phyloP scores from a whole-genome alignment of 2,113 vertebrate species.

The Triplophysa rosa region DNA sequence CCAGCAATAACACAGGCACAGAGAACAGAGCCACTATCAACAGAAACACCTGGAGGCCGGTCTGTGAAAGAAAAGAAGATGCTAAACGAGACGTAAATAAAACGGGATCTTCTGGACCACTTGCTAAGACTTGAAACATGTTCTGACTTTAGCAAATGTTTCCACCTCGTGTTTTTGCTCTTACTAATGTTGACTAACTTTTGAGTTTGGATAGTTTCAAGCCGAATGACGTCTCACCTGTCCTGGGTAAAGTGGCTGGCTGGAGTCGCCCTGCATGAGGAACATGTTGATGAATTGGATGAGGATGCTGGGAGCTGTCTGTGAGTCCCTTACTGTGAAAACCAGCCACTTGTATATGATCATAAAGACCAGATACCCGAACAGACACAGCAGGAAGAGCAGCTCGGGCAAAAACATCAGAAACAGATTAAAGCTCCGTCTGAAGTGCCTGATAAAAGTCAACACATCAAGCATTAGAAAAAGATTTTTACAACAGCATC shows the following conservation, averaged over 20 bases:
- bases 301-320: constrained; percentile 87
- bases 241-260: constrained; percentile 76
- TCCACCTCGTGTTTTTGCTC: too few species aligned
- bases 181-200: too few species aligned
- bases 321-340: constrained; percentile 76
- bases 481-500: not conserved
- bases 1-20: constrained; percentile 88
- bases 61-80: constrained; percentile 62
- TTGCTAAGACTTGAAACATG: too few species aligned
- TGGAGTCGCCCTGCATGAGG: constrained; percentile 74
- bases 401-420: constrained; percentile 92
- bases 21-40: constrained; percentile 81
- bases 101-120: too few species aligned
- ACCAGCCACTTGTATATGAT: constrained; percentile 93
- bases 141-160: too few species aligned
- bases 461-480: constrained; percentile 1
- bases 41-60: constrained; percentile 82
- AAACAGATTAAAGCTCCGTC: constrained; percentile 84
- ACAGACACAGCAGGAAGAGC: constrained; percentile 91
- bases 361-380: constrained; percentile 96
- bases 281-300: constrained; percentile 99
- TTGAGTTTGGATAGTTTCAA: too few species aligned
- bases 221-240: constrained; percentile 75
- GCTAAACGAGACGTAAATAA: not conserved
- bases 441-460: constrained; percentile 52